These are phyloP conservation scores for Anolis carolinensis DNA, from an alignment of 2,113 vertebrate genomes.

Conservation along the genomic window DNA sequence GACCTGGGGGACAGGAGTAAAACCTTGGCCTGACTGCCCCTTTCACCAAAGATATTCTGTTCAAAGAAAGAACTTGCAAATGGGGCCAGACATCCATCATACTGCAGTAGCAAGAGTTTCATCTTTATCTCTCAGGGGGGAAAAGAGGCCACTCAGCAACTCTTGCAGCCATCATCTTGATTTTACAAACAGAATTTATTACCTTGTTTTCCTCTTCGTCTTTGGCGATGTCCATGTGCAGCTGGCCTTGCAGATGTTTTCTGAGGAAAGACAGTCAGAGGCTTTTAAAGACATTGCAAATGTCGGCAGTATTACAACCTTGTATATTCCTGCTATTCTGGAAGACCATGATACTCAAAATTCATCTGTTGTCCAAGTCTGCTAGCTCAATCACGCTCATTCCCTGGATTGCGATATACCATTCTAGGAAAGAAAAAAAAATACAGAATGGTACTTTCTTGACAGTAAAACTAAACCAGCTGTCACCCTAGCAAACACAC, in stretches of 20 bases:
- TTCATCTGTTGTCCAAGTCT: conserved; percentile 9
- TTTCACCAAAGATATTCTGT: background rate
- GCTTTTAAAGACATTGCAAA: conserved; percentile 62
- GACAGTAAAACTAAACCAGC: conserved; percentile 11
- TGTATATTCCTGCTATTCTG: conserved; percentile 36
- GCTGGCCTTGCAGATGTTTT: conserved; percentile 67
- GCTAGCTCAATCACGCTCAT: conserved; percentile 4
- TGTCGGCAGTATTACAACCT: conserved; percentile 25
- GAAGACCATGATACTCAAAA: conserved; percentile 27
- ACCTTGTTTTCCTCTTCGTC: conserved; percentile 56
- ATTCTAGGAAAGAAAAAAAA: background rate
- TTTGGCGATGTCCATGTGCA: conserved; percentile 58
- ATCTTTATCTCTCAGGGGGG: background rate
- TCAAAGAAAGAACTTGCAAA: background rate
- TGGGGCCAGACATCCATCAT: conserved; percentile 1
- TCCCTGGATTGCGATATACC: background rate
- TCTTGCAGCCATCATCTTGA: conserved; percentile 53
- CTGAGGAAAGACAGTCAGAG: conserved; percentile 31
- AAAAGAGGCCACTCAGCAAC: conserved; percentile 49
- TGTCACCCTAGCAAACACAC: conserved; percentile 19
- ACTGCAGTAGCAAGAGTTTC: conserved; percentile 23
- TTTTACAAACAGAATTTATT: conserved; percentile 59
- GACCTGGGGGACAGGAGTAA: background rate
- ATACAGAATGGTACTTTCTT: background rate
- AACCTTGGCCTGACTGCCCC: background rate